A percentile compares a stretch with the other conserved stretches of the same genome.
Conservation (phyloP, 2,113 vertebrate species). For the Martes martes region DNA sequence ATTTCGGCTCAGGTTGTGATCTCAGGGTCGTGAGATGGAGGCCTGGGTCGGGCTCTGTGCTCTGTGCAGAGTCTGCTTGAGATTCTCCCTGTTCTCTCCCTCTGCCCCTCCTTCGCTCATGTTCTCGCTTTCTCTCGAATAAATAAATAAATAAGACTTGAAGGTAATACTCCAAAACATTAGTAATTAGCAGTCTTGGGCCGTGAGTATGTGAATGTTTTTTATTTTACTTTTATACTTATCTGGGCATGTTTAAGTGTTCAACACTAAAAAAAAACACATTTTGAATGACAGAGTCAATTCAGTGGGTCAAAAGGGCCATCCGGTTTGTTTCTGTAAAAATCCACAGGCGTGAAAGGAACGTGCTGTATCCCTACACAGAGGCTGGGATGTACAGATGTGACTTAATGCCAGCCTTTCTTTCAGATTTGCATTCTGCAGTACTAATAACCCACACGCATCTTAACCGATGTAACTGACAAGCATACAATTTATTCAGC, state of each 20-base stretch:
- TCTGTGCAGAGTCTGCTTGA: background rate
- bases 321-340: background rate
- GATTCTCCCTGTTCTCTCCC: background rate
- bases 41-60: fast-evolving
- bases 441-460: slow-evolving; percentile 24
- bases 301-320: background rate
- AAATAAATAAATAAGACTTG: background rate
- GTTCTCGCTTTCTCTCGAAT: background rate
- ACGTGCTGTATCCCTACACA: fast-evolving
- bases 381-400: background rate
- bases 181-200: background rate
- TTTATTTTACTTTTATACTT: background rate
- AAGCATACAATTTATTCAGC: slow-evolving; percentile 53
- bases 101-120: background rate
- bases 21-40: background rate
- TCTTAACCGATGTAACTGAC: slow-evolving; percentile 42
- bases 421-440: slow-evolving; percentile 38
- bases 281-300: background rate
- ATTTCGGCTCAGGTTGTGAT: background rate
- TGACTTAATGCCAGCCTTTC: background rate
- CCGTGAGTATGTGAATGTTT: background rate
- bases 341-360: background rate
- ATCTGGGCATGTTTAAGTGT: background rate
- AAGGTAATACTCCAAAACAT: background rate
- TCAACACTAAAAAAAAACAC: background rate